Evolutionary conservation across 2,888 invertebrate genomes (phyloP).

Genomic region (Fragum whitleyi): DNA sequence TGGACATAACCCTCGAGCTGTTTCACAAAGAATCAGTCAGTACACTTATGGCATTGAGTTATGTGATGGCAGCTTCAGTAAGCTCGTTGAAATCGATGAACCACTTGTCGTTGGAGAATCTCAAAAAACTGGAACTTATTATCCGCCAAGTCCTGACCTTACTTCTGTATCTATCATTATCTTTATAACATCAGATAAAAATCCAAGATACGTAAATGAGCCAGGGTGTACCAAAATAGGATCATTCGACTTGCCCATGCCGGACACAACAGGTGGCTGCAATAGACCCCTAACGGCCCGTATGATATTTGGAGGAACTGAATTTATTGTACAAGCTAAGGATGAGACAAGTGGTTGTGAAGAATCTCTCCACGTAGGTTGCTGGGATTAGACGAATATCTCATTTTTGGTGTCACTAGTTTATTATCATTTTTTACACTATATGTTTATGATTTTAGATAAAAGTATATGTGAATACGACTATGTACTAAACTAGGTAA

Average conservation of each 20-base stretch:
- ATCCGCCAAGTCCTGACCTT: neutral
- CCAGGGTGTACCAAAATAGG: neutral
- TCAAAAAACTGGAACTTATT: neutral
- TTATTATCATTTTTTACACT: too few species aligned
- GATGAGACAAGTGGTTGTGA: neutral
- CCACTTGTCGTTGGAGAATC: neutral
- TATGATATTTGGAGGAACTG: slow-evolving; percentile 11
- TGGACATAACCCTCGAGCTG: neutral
- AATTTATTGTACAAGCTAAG: neutral
- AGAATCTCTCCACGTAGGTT: neutral
- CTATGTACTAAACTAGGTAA: too few species aligned
- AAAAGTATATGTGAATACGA: too few species aligned
- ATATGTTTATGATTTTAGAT: too few species aligned
- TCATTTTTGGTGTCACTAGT: too few species aligned
- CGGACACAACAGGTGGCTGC: neutral
- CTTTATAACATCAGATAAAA: neutral
- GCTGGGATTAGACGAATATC: slow-evolving; percentile 21
- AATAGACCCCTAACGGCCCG: neutral
- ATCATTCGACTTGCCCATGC: neutral
- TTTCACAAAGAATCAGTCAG: slow-evolving; percentile 3
- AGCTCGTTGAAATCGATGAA: slow-evolving; percentile 4
- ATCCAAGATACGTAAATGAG: neutral
- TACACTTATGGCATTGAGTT: slow-evolving; percentile 3
- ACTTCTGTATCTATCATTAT: neutral
- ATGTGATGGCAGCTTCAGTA: neutral